Conservation (phyloP, 2,888 invertebrate species). For the Bombyx huttoni region DNA sequence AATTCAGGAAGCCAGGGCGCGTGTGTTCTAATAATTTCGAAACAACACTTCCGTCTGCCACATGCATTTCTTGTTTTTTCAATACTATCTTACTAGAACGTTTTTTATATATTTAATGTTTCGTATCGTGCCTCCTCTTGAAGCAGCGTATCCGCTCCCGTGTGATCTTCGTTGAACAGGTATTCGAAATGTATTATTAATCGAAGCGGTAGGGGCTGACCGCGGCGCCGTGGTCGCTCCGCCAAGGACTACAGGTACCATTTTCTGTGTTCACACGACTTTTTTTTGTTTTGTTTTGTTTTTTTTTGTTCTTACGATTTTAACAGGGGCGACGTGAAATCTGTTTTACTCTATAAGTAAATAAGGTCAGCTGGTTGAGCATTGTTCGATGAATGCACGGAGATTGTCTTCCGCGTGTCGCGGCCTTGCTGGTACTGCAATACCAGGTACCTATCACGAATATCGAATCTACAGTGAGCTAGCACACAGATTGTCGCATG, state of each 20-base stretch:
- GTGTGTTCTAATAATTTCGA: not conserved
- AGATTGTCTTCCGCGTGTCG: slow-evolving; percentile 64
- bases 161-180: slow-evolving; percentile 55
- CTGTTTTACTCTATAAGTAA: slow-evolving; percentile 31
- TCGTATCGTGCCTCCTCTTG: not conserved
- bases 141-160: slow-evolving; percentile 36
- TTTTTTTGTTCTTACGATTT: slow-evolving; percentile 2
- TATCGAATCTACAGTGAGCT: slow-evolving; percentile 11
- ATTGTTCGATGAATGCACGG: slow-evolving; percentile 40
- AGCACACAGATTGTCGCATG: slow-evolving; percentile 21
- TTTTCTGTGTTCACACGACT: slow-evolving; percentile 38
- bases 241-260: slow-evolving; percentile 48
- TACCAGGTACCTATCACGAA: slow-evolving; percentile 19
- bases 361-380: slow-evolving; percentile 49
- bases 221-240: slow-evolving; percentile 14
- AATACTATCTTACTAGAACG: not conserved
- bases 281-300: slow-evolving; percentile 15
- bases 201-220: slow-evolving; percentile 37
- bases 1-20: not conserved
- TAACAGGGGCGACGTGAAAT: slow-evolving; percentile 15
- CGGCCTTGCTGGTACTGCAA: slow-evolving; percentile 43
- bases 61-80: not conserved
- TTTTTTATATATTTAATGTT: not conserved
- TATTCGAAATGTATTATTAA: slow-evolving; percentile 36
- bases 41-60: not conserved